phyloP scores from a whole-genome alignment of 2,888 invertebrate genomes.

The Perizoma affinitatum region DNA sequence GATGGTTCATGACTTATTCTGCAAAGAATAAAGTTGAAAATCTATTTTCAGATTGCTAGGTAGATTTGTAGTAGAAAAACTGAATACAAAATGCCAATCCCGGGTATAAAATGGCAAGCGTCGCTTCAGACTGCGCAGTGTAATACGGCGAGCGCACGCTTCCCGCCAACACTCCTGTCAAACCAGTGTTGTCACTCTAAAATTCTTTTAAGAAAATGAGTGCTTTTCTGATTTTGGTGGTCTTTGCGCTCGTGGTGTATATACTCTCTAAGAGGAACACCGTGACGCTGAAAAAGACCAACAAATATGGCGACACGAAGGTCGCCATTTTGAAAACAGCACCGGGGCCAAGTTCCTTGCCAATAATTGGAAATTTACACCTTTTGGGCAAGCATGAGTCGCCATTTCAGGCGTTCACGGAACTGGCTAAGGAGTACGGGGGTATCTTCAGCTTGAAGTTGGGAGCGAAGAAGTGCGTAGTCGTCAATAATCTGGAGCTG shows the following conservation, averaged over 20 bases:
- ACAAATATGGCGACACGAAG: slow-evolving; percentile 53
- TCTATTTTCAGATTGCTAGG: slow-evolving; percentile 1
- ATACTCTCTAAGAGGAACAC: slow-evolving; percentile 60
- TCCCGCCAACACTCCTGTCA: slow-evolving; percentile 60
- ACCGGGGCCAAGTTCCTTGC: slow-evolving; percentile 87
- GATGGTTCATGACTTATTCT: not conserved
- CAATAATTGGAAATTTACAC: slow-evolving; percentile 89
- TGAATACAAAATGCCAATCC: slow-evolving; percentile 50
- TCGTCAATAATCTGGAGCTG: slow-evolving; percentile 89
- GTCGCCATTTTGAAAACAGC: slow-evolving; percentile 66
- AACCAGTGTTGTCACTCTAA: slow-evolving; percentile 68
- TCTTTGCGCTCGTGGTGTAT: slow-evolving; percentile 58
- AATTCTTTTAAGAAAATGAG: slow-evolving; percentile 74
- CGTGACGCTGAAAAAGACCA: slow-evolving; percentile 48
- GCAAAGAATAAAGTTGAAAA: slow-evolving; percentile 2
- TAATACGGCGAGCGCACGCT: slow-evolving; percentile 49
- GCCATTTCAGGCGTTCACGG: slow-evolving; percentile 89
- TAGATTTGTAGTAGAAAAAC: slow-evolving; percentile 6
- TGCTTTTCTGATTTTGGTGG: slow-evolving; percentile 61
- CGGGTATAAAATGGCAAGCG: slow-evolving; percentile 49
- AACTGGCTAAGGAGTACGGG: slow-evolving; percentile 87
- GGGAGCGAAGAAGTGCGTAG: slow-evolving; percentile 87
- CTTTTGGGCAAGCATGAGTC: slow-evolving; percentile 85
- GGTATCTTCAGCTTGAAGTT: slow-evolving; percentile 88
- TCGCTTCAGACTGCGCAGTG: slow-evolving; percentile 43